Conservation (phyloP, 2,797 vertebrate species). For the Hydrophis major region DNA sequence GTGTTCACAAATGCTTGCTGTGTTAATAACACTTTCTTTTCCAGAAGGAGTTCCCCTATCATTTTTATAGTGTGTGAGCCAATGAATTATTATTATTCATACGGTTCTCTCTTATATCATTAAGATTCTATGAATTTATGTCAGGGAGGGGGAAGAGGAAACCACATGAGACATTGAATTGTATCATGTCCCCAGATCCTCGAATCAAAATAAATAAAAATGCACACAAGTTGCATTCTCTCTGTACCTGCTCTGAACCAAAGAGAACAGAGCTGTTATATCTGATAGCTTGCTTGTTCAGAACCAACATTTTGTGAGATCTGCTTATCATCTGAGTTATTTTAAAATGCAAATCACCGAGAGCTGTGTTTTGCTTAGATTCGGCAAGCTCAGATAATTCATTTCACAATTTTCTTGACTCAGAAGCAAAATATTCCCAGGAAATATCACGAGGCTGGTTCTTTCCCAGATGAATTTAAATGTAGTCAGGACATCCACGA, state of each 20-base stretch:
- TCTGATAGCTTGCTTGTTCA: neutral
- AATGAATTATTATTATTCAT: conserved; percentile 25
- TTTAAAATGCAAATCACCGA: neutral
- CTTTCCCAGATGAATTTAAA: neutral
- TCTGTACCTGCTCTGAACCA: neutral
- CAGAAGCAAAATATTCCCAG: neutral
- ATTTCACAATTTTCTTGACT: neutral
- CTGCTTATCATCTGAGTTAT: neutral
- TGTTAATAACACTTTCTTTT: conserved; percentile 29
- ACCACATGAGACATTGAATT: neutral
- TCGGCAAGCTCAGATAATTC: neutral
- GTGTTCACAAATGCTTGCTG: conserved; percentile 35
- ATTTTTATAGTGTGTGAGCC: conserved; percentile 12
- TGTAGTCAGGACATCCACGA: neutral
- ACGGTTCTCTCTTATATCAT: neutral
- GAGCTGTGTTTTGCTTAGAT: neutral
- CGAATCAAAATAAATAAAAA: neutral
- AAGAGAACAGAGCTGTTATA: neutral
- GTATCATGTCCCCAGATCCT: neutral
- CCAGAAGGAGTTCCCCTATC: conserved; percentile 12
- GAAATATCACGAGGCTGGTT: neutral
- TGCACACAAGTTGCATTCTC: neutral
- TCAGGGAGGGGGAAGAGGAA: neutral
- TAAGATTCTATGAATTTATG: neutral
- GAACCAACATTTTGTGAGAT: neutral